Percentiles rank a stretch among this genome's conserved stretches.
These are phyloP conservation scores for Halocynthia roretzi DNA, from an alignment of 23 tunicate genomes.

Conservation along the genomic window DNA sequence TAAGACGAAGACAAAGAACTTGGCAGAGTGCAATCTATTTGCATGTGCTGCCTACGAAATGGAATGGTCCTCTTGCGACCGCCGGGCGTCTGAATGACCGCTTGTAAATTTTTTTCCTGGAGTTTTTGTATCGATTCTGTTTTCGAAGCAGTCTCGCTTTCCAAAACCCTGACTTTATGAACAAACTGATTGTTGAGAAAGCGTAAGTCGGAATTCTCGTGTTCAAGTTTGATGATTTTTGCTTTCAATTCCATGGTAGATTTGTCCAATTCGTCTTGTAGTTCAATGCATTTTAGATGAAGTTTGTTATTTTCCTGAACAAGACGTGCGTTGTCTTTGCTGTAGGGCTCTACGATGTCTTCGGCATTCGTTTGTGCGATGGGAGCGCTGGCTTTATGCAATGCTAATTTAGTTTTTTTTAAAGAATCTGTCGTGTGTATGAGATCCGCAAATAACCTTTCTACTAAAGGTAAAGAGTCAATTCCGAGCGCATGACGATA, in stretches of 20 bases:
- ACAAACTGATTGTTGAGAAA: slow-evolving; percentile 80
- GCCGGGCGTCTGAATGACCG: slow-evolving; percentile 93
- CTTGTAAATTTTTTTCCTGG: slow-evolving; percentile 91
- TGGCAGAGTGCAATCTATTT: slow-evolving; percentile 81
- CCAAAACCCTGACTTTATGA: slow-evolving; percentile 73
- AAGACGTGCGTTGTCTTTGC: slow-evolving; percentile 72
- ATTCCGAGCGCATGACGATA: slow-evolving; percentile 89
- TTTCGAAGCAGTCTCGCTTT: slow-evolving; percentile 74
- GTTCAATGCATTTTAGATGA: slow-evolving; percentile 56
- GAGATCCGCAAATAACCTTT: slow-evolving; percentile 70
- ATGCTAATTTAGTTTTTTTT: slow-evolving; percentile 69
- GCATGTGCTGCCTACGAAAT: slow-evolving; percentile 91
- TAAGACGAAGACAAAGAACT: slow-evolving; percentile 42
- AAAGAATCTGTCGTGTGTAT: slow-evolving; percentile 93
- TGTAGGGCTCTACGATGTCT: slow-evolving; percentile 78
- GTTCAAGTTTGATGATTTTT: slow-evolving; percentile 55
- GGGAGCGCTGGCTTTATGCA: slow-evolving; percentile 28
- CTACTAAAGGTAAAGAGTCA: slow-evolving; percentile 86
- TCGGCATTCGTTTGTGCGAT: slow-evolving; percentile 38
- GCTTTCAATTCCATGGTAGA: slow-evolving; percentile 56
- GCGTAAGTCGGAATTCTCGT: slow-evolving; percentile 85
- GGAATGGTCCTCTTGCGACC: slow-evolving; percentile 81
- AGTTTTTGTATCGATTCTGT: slow-evolving; percentile 88
- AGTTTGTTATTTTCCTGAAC: slow-evolving; percentile 84
- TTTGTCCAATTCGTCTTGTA: slow-evolving; percentile 80